Percentiles rank a stretch among this genome's conserved stretches.
Evolutionary conservation across 2,888 invertebrate species (phyloP).

Genomic region (Bruchidius siliquastri): DNA sequence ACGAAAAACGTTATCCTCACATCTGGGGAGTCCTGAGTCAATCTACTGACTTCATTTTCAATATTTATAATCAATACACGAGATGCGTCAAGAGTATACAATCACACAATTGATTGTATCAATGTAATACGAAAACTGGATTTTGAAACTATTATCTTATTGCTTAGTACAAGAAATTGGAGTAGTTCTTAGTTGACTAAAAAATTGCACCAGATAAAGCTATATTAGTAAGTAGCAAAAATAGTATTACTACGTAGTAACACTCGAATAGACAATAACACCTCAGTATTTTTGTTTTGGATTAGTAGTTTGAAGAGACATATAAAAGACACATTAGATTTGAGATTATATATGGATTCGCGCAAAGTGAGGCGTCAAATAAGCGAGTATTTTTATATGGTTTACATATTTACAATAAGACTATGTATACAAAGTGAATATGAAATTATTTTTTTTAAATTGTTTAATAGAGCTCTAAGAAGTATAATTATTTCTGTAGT

Average conservation of each 20-base stretch:
- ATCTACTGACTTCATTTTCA: no score
- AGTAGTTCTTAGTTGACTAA: not conserved
- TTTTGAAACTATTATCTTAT: no score
- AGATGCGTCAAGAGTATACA: no score
- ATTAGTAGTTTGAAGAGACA: not conserved
- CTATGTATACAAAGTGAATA: not conserved
- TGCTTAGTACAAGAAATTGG: no score
- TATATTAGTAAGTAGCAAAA: not conserved
- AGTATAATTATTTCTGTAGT: not conserved
- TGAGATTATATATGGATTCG: not conserved
- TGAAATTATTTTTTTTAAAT: not conserved
- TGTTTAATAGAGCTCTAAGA: not conserved
- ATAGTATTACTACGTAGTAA: not conserved
- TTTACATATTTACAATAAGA: not conserved
- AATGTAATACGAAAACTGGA: no score
- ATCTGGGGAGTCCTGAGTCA: no score
- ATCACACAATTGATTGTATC: no score
- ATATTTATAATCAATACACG: no score
- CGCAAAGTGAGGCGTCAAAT: not conserved
- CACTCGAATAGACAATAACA: not conserved
- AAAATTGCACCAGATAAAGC: not conserved
- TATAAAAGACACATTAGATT: not conserved
- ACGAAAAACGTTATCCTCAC: no score
- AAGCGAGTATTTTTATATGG: not conserved
- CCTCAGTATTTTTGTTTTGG: not conserved